Base-by-base conservation (phyloP, 2,113 vertebrate genomes). In the Clupea harengus region DNA sequence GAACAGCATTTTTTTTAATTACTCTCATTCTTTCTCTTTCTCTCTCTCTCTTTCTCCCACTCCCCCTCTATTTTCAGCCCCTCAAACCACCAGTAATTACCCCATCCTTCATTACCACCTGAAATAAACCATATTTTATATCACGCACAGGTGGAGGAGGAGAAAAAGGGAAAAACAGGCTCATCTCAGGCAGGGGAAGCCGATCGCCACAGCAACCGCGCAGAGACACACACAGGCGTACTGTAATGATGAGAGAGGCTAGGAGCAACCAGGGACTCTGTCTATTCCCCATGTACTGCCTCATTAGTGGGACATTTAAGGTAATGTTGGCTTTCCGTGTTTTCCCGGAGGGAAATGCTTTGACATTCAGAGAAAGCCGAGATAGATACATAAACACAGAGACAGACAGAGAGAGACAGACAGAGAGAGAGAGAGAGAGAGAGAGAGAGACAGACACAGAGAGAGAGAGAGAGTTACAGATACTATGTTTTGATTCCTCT, bases 221-320 rank as follows among this genome's bases (percentile, higher is more conserved):
- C 93, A 92, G 91, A 94, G 90, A 92, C 87, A 75, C 54, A 75
- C 80, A 49, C 87, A 72, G 7, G 28, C 64, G 54, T 60, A 22
- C 93, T 94, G 93, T 60, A 22, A 93, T 94, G 93, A 94, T 94
- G 92, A 93, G 90, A 90, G 91, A 88, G 39, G 88, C 89, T 87
- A 81, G 54, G 83, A 91, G 90, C 49, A 89, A 87, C 87, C 87
- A 75, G 89, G 89, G 92, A 89, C 85, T 88, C 57, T 32, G 72
- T 45, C 88, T 93, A 91, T 89, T 92, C 93, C 93, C 92, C 86
- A 91, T 87, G 85, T 92, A 94, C 92, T 89, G 88, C 89, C 90
- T 94, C 93, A 94, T 94, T 94, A 94, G 91, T 90, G 89, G 64
- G 82, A 91, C 90, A 90, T 94, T 95, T 92, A 95, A 93, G 90